Evolutionary conservation across 92 coral and sea anemone species (phyloP), one percentile per base, ranked within the genome.

Genomic region (Bergia puertoricense): DNA sequence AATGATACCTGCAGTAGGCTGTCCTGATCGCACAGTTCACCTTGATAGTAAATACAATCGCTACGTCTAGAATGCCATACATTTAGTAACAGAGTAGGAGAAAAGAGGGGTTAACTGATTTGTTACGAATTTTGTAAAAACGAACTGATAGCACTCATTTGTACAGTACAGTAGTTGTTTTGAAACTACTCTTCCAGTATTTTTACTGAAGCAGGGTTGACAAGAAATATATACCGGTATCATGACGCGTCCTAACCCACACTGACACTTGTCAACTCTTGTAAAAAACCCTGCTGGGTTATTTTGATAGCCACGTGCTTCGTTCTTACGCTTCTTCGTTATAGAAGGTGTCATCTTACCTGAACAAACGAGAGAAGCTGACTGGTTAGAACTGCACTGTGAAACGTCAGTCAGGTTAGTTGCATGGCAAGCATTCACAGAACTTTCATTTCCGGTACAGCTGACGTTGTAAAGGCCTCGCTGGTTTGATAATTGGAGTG

Each of bases 401-500:
- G 79, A 57, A 37, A 22, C 20, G 72, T 76, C 86, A 36, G 93
- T 78, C 89, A 92, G 90, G 51, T 36, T 67, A 3, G 93, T 88
- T 14, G 40, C 72, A 3, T 88, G 42, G 76, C 98, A 95, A 42
- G 69, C 14, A 48, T 80, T 86, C 74, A 95, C 81, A n/a, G 98
- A 88, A 42, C 48, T 72, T 85, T 95, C 98, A 39, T 85, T 89
- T 0, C 94, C 94, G 43, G 2, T 56, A 77, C 98, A 95, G 51
- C 79, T 89, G 75, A 95, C 74, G 41, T 85, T 92, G 42, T 51
- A 81, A 50, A 90, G 72, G 81, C 89, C 88, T 62, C 9, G 54
- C 5, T 68, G 46, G 18, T 39, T 69, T n/a, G 66, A 38, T 30
- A 30, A 30, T 9, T 80, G 74, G 38, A 76, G 79, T 79, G 81